Percentiles rank a stretch among this genome's conserved stretches.
Conservation (phyloP, 2,113 vertebrate genomes). For the Engraulis encrasicolus region DNA sequence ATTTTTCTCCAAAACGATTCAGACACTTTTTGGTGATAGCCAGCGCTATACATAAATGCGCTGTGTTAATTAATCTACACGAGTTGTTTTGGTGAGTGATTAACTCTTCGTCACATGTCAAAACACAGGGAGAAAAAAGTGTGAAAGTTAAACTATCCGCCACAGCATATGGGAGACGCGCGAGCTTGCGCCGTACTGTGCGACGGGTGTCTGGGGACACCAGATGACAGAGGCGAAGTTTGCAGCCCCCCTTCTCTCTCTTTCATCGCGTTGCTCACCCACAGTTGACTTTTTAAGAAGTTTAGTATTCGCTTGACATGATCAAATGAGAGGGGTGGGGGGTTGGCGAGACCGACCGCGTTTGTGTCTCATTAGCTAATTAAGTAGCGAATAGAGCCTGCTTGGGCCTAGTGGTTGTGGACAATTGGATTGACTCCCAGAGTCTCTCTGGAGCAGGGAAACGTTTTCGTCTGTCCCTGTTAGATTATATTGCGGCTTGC, state of each 20-base stretch:
- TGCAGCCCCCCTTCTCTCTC: constrained; percentile 31
- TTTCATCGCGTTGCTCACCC: constrained; percentile 21
- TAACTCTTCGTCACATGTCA: constrained; percentile 52
- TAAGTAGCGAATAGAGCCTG: no score
- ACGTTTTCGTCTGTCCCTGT: background rate
- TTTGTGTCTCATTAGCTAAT: background rate
- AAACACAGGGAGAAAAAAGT: constrained; percentile 33
- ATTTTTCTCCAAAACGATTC: background rate
- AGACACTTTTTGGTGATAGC: background rate
- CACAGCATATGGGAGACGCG: constrained; percentile 80
- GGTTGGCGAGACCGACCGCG: no score
- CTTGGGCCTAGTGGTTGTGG: no score
- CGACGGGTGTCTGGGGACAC: constrained; percentile 55
- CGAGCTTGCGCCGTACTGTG: constrained; percentile 45
- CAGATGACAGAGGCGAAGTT: constrained; percentile 53
- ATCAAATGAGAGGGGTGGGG: background rate
- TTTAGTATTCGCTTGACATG: constrained; percentile 18
- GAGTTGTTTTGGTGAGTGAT: constrained; percentile 61
- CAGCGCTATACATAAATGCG: background rate
- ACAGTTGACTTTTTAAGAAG: constrained; percentile 7
- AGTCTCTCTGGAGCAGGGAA: background rate
- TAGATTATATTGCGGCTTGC: background rate
- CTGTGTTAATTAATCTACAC: constrained; percentile 5
- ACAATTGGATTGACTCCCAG: no score
- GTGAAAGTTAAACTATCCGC: constrained; percentile 59